Evolutionary conservation across 2,113 vertebrate species (phyloP), one percentile per base, ranked within the genome.

Genomic region (Potamarius usumacintae): DNA sequence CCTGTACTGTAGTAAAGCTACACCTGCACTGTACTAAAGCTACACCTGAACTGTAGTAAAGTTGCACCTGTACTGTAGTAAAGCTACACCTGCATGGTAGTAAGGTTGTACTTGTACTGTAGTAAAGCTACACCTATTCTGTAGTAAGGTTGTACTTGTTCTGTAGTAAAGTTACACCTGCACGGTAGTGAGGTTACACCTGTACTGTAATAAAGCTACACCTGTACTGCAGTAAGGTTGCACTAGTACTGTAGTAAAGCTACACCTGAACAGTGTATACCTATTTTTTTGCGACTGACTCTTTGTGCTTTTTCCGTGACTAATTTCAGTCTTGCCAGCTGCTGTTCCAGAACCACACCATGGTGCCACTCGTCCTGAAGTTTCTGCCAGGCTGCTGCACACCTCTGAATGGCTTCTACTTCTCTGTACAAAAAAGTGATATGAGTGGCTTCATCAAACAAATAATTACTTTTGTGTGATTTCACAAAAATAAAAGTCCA

Each of bases 251-350:
- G 30, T 30, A 30, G 30, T 30, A 30, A 30, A 30, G 30, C 30
- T 30, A 30, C 30, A 30, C 30, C 30, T 30, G 30, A 30, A 30
- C 30, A 30, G 30, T 30, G 25, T 17, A 53, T 82, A 90, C 89
- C 89, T 83, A 15, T 91, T 62, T 91, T 92, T 69, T 58, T 80
- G 6, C 76, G 5, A 25, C 30, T 30, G 57, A 65, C 10, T 52
- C 88, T 93, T 0, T 86, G 17, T 4, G 69, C 89, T 91, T 87
- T 95, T 72, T 87, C 92, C 0, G 89, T 15, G 52, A 97, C 92
- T 84, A 94, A 87, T 25, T 91, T 94, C 10, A 94, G 88, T 85
- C 91, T 96, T 87, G 94, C 95, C 84, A 97, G 93, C 85, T 95
- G 94, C 88, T 96, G 94, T 84, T 97, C 95, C 91, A 97, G 91